Base-by-base conservation (phyloP, 2,888 invertebrate genomes). In the Acleris laterana region DNA sequence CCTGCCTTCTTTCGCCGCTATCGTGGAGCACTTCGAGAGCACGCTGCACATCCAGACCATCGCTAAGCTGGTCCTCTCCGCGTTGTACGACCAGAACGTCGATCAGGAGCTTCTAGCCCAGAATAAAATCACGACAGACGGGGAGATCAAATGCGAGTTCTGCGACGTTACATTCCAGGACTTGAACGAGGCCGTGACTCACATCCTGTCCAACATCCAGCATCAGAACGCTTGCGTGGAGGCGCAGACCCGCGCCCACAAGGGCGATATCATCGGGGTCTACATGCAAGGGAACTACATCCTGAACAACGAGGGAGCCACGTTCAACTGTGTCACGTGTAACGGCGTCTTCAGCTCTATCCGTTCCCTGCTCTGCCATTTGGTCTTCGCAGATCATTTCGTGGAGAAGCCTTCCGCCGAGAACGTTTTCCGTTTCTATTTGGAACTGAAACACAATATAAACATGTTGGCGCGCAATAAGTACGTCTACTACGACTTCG, bases 391-490 rank as follows among this genome's bases (percentile, higher is more conserved):
- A 0, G 88, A 87, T 0, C 93, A 93, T 76, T 90, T 88, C 42
- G 69, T 72, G 0, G 71, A 77, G 1, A 90, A 85, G 52, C 90
- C 89, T 0, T 74, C 83, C 0, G 75, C 85, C 0, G 93, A 92
- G 62, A 86, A 86, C 63, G 83, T 92, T 0, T 93, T 93, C 76
- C 84, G 93, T 2, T 93, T 93, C 55, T 93, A 93, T 62, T 76
- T 93, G 70, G 92, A 93, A 66, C 52, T 93, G 70, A 93, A 93
- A 68, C 92, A 93, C 69, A 93, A 93, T 63, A 84, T 91, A 0
- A 87, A 79, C 65, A 89, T 93, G 90, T 74, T 90, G 76, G 85
- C 79, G 1, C 77, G 91, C 52, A 93, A 93, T 63, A 91, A 89
- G 60, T 93, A 92, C 53, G 82, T 81, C 1, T 93, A 92, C 63